Evolutionary conservation across 2,888 invertebrate species (phyloP).

Genomic region (Nycteola revayana): DNA sequence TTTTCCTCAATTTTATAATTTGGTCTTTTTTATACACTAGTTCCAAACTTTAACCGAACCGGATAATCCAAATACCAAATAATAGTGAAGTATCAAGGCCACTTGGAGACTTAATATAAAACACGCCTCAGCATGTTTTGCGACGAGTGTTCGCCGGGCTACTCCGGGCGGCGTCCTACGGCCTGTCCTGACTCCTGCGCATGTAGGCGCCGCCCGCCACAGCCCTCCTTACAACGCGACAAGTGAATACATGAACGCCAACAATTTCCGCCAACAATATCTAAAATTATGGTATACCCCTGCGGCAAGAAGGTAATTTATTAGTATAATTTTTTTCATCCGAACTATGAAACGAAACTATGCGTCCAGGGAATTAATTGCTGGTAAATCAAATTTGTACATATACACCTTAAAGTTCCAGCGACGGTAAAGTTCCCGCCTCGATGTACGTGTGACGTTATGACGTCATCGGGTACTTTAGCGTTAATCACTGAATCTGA

Average conservation of each 20-base stretch:
- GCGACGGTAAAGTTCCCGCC: slow-evolving; percentile 16
- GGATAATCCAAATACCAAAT: slow-evolving; percentile 73
- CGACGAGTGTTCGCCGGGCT: slow-evolving; percentile 59
- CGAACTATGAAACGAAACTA: slow-evolving; percentile 66
- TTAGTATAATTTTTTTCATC: slow-evolving; percentile 61
- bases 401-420: slow-evolving; percentile 52
- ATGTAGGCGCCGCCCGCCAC: slow-evolving; percentile 31
- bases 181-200: slow-evolving; percentile 5
- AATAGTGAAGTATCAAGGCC: slow-evolving; percentile 81
- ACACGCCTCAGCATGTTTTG: slow-evolving; percentile 63
- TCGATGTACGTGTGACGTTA: slow-evolving; percentile 5
- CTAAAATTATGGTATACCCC: slow-evolving; percentile 76
- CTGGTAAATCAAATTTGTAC: slow-evolving; percentile 75
- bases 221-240: slow-evolving; percentile 35
- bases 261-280: slow-evolving; percentile 69
- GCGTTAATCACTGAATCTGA: slow-evolving; percentile 32
- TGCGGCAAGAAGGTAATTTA: slow-evolving; percentile 74
- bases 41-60: slow-evolving; percentile 78
- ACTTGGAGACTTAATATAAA: slow-evolving; percentile 78
- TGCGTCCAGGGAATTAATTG: slow-evolving; percentile 55
- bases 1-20: slow-evolving; percentile 62
- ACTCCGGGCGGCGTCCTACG: slow-evolving; percentile 19
- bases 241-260: slow-evolving; percentile 57
- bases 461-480: slow-evolving; percentile 3
- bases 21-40: slow-evolving; percentile 78